Conservation (phyloP, 1,140 invertebrate genomes). For the Temnothorax curvispinosus region DNA sequence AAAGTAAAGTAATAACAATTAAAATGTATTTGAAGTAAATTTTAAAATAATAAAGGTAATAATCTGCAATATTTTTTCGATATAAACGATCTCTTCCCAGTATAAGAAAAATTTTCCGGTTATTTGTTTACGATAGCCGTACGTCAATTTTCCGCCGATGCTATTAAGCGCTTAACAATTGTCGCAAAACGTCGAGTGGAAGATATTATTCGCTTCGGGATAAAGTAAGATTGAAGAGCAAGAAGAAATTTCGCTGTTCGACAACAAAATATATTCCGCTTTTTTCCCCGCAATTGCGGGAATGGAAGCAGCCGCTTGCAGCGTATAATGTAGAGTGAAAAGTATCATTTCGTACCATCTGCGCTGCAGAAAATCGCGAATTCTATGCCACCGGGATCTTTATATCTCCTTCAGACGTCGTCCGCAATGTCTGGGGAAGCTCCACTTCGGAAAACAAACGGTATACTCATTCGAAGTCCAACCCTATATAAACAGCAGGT, state of each 20-base stretch:
- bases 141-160: background rate
- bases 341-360: constrained; percentile 71
- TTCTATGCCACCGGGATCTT: constrained; percentile 68
- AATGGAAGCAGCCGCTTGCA: constrained; percentile 40
- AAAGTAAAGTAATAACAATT: background rate
- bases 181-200: background rate
- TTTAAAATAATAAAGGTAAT: background rate
- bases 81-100: background rate
- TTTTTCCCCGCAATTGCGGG: constrained; percentile 7
- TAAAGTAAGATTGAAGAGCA: constrained; percentile 35
- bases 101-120: background rate
- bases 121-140: background rate
- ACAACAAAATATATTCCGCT: constrained; percentile 66
- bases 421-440: constrained; percentile 55
- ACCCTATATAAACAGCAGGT: constrained; percentile 17
- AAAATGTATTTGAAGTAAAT: background rate
- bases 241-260: constrained; percentile 51
- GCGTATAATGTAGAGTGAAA: constrained; percentile 67
- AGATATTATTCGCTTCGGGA: constrained; percentile 10
- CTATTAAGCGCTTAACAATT: constrained; percentile 5
- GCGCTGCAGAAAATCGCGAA: constrained; percentile 68
- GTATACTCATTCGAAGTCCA: constrained; percentile 39
- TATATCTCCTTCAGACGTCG: constrained; percentile 73
- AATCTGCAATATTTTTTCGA: background rate
- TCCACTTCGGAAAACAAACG: constrained; percentile 70